phyloP scores from a whole-genome alignment of 2,113 vertebrate species.

The Rafetus swinhoei region DNA sequence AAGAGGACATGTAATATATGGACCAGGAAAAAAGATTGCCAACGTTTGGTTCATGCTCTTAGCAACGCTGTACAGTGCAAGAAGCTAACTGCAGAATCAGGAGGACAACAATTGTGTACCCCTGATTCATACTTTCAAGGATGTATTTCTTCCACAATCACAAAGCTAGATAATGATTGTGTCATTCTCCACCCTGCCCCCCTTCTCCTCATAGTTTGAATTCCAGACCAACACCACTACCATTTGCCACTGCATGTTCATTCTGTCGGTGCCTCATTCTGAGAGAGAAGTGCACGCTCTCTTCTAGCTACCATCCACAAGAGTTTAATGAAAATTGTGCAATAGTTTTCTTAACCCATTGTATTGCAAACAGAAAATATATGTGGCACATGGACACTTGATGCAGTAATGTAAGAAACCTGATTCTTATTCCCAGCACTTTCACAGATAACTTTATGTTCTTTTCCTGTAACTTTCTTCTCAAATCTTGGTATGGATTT shows the following conservation, averaged over 20 bases:
- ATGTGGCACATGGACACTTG: neutral
- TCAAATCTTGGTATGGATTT: neutral
- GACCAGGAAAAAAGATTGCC: neutral
- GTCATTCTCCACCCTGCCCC: neutral
- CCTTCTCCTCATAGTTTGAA: neutral
- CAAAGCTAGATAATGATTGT: rapidly evolving
- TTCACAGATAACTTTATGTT: neutral
- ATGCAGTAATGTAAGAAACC: neutral
- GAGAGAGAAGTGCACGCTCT: neutral
- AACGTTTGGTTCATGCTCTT: neutral
- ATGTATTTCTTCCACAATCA: neutral
- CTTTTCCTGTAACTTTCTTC: neutral
- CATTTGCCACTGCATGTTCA: neutral
- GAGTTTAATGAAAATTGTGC: neutral
- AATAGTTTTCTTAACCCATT: neutral
- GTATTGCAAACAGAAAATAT: neutral
- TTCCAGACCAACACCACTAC: neutral
- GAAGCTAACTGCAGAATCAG: neutral
- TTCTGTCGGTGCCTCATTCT: neutral
- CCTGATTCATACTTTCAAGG: neutral
- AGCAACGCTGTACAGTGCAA: neutral
- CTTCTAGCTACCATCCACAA: neutral
- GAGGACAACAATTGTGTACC: neutral
- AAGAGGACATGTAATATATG: neutral
- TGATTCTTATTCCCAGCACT: neutral